These are phyloP conservation scores for Chelidonichthys spinosus DNA, from an alignment of 2,797 vertebrate genomes.

Conservation along the genomic window DNA sequence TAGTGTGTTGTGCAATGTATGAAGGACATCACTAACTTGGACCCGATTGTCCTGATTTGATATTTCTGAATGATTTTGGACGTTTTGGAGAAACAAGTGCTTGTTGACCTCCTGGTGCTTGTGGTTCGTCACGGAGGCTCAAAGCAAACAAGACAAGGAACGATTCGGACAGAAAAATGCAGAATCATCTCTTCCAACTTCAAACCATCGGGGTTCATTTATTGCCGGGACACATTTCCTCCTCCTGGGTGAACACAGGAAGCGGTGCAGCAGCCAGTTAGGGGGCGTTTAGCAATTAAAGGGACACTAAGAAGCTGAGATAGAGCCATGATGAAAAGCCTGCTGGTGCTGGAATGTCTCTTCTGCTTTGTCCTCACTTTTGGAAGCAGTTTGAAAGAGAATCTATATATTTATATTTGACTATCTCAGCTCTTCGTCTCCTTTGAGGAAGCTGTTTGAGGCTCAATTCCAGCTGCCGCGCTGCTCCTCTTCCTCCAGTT, in stretches of 20 bases:
- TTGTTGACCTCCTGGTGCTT: neutral
- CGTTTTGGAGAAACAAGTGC: too few relatives aligned
- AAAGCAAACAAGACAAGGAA: constrained; percentile 3
- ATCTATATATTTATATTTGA: constrained; percentile 8
- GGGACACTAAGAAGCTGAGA: constrained; percentile 35
- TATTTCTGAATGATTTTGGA: neutral
- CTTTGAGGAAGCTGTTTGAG: constrained; percentile 34
- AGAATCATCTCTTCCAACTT: neutral
- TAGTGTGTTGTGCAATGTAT: neutral
- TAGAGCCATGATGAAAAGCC: constrained; percentile 34
- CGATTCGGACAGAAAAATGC: neutral
- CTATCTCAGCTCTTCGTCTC: constrained; percentile 15
- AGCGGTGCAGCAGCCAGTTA: neutral
- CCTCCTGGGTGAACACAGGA: constrained; percentile 23
- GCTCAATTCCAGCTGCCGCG: neutral
- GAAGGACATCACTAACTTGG: neutral
- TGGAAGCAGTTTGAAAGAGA: constrained; percentile 17
- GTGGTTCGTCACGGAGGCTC: neutral
- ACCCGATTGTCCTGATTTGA: neutral
- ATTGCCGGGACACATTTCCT: constrained; percentile 10
- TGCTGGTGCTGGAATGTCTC: constrained; percentile 30
- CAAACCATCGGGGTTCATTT: neutral
- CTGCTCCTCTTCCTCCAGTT: constrained; percentile 40
- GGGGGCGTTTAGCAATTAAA: constrained; percentile 28
- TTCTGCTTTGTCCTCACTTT: constrained; percentile 34